These are phyloP conservation scores for Erpornis zantholeuca DNA, from an alignment of 2,113 vertebrate genomes.

Conservation along the genomic window DNA sequence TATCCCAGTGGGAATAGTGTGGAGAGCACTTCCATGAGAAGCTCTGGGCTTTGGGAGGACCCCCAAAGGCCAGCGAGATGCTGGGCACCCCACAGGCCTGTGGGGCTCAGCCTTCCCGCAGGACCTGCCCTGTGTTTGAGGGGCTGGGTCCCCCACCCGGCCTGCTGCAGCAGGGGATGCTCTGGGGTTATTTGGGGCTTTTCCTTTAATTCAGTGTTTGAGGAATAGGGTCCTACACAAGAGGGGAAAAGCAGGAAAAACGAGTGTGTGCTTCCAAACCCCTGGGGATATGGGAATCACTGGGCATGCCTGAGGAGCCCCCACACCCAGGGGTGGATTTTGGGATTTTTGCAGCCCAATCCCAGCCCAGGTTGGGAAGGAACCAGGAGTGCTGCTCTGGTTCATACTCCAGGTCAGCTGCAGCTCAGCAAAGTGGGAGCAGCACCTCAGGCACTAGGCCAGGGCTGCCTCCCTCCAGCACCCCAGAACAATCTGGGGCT, in stretches of 20 bases:
- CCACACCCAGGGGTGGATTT: background rate
- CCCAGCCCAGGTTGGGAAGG: background rate
- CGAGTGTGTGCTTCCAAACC: accelerated
- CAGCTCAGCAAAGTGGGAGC: background rate
- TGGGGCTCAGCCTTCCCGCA: background rate
- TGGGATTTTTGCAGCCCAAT: background rate
- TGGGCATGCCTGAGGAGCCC: accelerated
- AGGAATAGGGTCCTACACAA: accelerated
- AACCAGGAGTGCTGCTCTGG: accelerated
- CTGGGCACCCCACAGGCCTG: background rate
- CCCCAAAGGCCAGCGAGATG: background rate
- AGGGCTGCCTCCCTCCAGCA: accelerated
- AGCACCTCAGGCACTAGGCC: accelerated
- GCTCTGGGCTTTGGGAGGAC: background rate
- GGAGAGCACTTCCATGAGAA: background rate
- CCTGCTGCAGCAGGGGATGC: background rate
- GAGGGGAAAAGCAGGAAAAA: background rate
- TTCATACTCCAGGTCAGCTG: accelerated
- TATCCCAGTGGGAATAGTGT: background rate
- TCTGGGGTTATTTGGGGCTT: background rate
- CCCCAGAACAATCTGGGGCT: background rate
- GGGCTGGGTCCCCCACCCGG: no score
- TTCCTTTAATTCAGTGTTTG: background rate
- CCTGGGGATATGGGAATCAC: accelerated
- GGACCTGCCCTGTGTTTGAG: background rate